Percentiles rank a stretch among this genome's conserved stretches.
Conservation (phyloP, 2,888 invertebrate genomes). For the Xylota segnis region DNA sequence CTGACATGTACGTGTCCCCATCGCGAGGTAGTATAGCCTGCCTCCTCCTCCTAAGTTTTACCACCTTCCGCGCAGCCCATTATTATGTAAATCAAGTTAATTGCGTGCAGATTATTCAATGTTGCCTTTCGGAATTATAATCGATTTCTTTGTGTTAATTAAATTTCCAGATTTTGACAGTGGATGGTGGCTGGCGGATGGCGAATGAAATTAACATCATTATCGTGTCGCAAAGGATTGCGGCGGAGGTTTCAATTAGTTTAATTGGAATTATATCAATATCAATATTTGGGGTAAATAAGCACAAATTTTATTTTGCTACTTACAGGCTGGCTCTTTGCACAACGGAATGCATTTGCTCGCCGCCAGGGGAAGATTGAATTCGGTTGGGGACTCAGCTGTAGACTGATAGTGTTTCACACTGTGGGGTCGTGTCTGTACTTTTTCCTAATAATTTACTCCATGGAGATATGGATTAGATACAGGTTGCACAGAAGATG, state of each 20-base stretch:
- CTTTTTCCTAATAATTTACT: too few species aligned
- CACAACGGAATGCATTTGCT: too few species aligned
- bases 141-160: conserved; percentile 60
- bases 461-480: too few species aligned
- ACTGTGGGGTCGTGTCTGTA: too few species aligned
- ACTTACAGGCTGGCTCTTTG: too few species aligned
- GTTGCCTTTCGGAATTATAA: conserved; percentile 42
- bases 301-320: background rate
- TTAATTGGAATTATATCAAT: background rate
- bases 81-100: conserved; percentile 37
- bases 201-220: conserved; percentile 16
- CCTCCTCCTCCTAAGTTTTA: background rate
- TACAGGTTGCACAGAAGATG: too few species aligned
- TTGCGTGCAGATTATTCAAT: conserved; percentile 22
- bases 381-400: too few species aligned
- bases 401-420: too few species aligned
- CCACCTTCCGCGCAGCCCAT: background rate
- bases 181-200: background rate
- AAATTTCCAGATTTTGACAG: conserved; percentile 57
- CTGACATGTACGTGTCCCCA: background rate
- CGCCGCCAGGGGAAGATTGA: too few species aligned
- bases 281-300: background rate
- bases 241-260: background rate
- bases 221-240: conserved; percentile 5
- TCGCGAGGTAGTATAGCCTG: background rate